A percentile compares a stretch with the other conserved stretches of the same genome.
These are phyloP conservation scores for Agrenia bidenticulata DNA, from an alignment of 2,888 invertebrate genomes.

Conservation along the genomic window DNA sequence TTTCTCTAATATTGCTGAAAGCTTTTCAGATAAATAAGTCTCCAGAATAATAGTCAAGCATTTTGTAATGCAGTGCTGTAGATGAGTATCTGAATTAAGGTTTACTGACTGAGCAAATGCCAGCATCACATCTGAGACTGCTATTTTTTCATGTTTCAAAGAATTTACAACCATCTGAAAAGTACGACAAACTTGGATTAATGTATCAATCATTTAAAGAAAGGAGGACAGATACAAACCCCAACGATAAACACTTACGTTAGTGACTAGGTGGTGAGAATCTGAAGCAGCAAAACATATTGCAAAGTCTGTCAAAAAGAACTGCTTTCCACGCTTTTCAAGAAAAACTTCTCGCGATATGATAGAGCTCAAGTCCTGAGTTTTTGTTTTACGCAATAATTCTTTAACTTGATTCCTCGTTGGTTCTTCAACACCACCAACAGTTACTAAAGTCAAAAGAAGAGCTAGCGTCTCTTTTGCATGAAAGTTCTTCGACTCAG, in stretches of 20 bases:
- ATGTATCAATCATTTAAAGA: no score
- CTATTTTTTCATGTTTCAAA: constrained; percentile 32
- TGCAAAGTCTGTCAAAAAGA: constrained; percentile 44
- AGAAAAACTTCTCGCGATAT: constrained; percentile 31
- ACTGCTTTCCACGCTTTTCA: constrained; percentile 31
- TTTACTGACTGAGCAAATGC: constrained; percentile 52
- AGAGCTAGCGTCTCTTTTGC: constrained; percentile 44
- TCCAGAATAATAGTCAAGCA: constrained; percentile 45
- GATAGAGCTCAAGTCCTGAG: constrained; percentile 16
- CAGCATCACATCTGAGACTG: constrained; percentile 46
- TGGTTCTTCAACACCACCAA: constrained; percentile 41
- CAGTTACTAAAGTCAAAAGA: constrained; percentile 46
- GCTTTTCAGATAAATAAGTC: constrained; percentile 36
- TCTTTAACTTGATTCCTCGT: constrained; percentile 41
- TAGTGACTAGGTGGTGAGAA: constrained; percentile 20
- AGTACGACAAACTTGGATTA: no score
- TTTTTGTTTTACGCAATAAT: constrained; percentile 37
- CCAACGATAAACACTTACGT: constrained; percentile 23
- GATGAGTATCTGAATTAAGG: constrained; percentile 45
- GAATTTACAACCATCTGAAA: constrained; percentile 35
- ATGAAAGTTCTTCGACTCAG: constrained; percentile 25
- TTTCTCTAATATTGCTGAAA: background rate
- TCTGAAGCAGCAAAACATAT: constrained; percentile 44
- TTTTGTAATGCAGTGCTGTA: constrained; percentile 45
- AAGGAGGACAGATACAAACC: no score